Conservation (phyloP, 2,113 vertebrate genomes). For the Anseranas semipalmata region DNA sequence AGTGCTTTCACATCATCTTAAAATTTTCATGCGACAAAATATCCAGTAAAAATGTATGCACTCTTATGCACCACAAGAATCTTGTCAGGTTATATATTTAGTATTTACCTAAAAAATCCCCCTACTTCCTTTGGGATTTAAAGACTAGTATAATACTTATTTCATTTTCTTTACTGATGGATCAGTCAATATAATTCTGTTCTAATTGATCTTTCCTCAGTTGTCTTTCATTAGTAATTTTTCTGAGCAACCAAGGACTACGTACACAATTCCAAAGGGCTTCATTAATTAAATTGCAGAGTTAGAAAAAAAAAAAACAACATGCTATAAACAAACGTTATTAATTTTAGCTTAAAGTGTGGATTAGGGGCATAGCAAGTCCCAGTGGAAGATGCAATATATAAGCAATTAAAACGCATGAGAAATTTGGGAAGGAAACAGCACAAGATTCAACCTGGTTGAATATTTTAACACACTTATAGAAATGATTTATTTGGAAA, state of each 20-base stretch:
- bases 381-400: background rate
- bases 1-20: background rate
- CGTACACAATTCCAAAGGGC: background rate
- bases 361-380: background rate
- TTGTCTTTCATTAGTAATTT: background rate
- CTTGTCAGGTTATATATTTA: background rate
- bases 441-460: background rate
- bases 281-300: background rate
- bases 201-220: background rate
- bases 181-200: background rate
- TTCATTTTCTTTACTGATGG: background rate
- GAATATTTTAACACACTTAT: background rate
- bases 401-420: background rate
- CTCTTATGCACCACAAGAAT: background rate
- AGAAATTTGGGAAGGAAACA: background rate
- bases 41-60: background rate
- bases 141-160: background rate
- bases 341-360: background rate
- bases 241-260: background rate
- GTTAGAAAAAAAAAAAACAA: background rate
- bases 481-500: background rate
- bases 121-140: background rate
- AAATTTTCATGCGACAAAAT: background rate
- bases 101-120: background rate
- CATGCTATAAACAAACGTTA: background rate